Conservation (phyloP, 2,888 invertebrate genomes). For the Agriopis marginaria region DNA sequence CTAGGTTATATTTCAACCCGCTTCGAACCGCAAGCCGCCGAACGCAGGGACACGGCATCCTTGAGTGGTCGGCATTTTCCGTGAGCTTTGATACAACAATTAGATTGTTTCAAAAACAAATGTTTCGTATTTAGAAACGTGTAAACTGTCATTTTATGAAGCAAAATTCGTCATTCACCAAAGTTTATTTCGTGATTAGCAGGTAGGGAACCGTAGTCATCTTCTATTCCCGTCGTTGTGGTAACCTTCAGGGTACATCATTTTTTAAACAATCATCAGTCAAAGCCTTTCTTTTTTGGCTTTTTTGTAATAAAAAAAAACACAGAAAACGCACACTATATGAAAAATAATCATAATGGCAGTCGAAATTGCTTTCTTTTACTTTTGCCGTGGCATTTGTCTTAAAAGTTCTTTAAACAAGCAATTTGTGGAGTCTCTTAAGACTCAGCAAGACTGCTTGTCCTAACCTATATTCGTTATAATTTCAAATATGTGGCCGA, state of each 20-base stretch:
- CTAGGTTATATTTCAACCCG: constrained; percentile 10
- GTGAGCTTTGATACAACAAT: constrained; percentile 4
- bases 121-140: not conserved
- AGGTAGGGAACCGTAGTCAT: no score
- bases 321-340: not conserved
- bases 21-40: constrained; percentile 8
- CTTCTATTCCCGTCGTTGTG: no score
- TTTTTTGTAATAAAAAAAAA: no score
- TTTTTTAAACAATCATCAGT: no score
- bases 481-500: constrained; percentile 14
- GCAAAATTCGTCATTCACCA: no score
- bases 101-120: not conserved
- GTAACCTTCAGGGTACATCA: no score
- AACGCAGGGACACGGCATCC: constrained; percentile 24
- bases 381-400: not conserved
- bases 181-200: no score
- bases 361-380: not conserved
- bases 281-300: no score
- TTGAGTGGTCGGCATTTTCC: constrained; percentile 24
- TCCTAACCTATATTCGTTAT: constrained; percentile 14
- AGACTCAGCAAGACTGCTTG: not conserved
- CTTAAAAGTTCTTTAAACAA: not conserved
- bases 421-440: not conserved
- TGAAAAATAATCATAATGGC: not conserved
- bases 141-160: no score